Percentiles rank a stretch among this genome's conserved stretches.
Conservation (phyloP, 2,797 vertebrate genomes). For the Rhinatrema bivittatum region DNA sequence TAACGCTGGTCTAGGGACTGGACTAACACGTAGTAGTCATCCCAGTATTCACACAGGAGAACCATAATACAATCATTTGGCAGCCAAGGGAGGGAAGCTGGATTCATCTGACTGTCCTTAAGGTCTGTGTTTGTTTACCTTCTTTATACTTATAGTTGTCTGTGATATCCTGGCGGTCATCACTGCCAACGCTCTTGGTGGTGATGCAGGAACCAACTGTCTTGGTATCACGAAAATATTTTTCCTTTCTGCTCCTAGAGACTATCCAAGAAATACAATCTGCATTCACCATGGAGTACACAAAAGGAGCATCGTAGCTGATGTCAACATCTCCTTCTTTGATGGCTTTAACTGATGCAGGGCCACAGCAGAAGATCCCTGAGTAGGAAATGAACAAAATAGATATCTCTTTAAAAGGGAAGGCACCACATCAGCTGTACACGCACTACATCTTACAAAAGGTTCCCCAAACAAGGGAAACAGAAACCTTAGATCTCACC, state of each 20-base stretch:
- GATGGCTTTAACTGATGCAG: slow-evolving; percentile 76
- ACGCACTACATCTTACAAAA: too few relatives aligned
- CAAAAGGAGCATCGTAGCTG: slow-evolving; percentile 73
- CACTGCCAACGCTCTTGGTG: slow-evolving; percentile 72
- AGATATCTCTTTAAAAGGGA: not conserved
- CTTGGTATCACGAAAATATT: slow-evolving; percentile 50
- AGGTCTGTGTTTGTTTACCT: slow-evolving; percentile 39
- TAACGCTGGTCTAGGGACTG: too few relatives aligned
- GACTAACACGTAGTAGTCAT: too few relatives aligned
- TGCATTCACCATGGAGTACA: slow-evolving; percentile 83
- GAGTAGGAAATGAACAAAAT: not conserved
- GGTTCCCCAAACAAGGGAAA: too few relatives aligned
- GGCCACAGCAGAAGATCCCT: slow-evolving; percentile 84
- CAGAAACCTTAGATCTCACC: too few relatives aligned
- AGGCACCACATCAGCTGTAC: not conserved
- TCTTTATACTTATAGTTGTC: slow-evolving; percentile 69
- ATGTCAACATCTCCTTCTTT: slow-evolving; percentile 57
- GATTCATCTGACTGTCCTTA: too few relatives aligned
- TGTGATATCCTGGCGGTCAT: slow-evolving; percentile 67
- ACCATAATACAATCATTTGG: too few relatives aligned
- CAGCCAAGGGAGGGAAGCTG: too few relatives aligned
- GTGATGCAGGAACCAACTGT: slow-evolving; percentile 78
- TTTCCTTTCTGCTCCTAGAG: slow-evolving; percentile 46
- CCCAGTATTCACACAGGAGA: too few relatives aligned
- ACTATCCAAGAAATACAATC: slow-evolving; percentile 62